Evolutionary conservation across 1,140 invertebrate genomes (phyloP), one percentile per base, ranked within the genome.

Genomic region (Venturia canescens): DNA sequence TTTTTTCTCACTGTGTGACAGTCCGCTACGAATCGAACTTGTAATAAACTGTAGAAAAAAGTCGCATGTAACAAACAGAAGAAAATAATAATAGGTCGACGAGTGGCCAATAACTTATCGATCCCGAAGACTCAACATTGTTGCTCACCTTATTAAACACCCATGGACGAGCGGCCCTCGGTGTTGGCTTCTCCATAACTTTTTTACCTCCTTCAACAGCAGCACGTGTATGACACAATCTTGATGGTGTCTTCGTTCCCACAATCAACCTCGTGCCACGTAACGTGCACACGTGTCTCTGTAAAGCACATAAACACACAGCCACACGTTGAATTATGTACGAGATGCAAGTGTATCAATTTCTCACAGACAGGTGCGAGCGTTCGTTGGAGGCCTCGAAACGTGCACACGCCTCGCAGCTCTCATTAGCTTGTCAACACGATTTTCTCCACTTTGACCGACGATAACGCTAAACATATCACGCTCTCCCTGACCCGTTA

Each of bases 361-460:
- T 34, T 16, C 6, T 31, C 60, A 15, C 31, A 69, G 15, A 69
- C 66, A 31, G 9, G 66, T n/a, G n/a, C 27, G n/a, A 69, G 66
- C 31, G 66, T 69, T 15, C 5, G 31, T 63, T 66, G 82, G 80
- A 85, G 86, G 85, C 84, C 81, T 74, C 82, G 84, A 70, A 67
- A 18, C 84, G 80, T 84, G 86, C 66, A 84, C 80, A 86, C 83
- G 86, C 85, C 79, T 87, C 78, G 80, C 15, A 84, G 86, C 80
- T 70, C 79, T 86, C 85, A 83, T 88, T 87, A 88, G 80, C 71
- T 81, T 82, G 83, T 83, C 72, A 66, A 44, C 57, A 66, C 18
- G 29, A 69, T 81, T 84, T 86, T 84, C 85, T 83, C 86, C 84
- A 79, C 81, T 88, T 88, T 88, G 83, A 86, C 76, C 84, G 80